phyloP scores from a whole-genome alignment of 2,888 invertebrate species.

The Pyrocoelia pectoralis region DNA sequence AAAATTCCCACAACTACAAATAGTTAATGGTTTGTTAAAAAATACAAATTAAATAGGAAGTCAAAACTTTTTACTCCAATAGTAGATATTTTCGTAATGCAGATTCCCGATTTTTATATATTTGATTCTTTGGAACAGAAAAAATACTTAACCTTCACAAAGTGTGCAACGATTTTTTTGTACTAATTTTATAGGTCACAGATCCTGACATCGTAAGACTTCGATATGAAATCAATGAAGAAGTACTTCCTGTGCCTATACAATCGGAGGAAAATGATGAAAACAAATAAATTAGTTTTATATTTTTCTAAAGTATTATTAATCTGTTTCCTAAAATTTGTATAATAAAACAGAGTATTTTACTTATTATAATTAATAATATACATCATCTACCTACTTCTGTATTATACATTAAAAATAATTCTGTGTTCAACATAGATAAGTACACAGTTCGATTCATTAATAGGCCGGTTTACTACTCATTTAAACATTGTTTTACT shows the following conservation, averaged over 20 bases:
- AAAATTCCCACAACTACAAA: too few relatives aligned
- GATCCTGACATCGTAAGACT: slow-evolving; percentile 41
- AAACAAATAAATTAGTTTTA: not conserved
- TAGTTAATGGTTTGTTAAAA: too few relatives aligned
- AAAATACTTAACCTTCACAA: too few relatives aligned
- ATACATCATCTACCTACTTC: slow-evolving; percentile 15
- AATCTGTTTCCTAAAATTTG: not conserved
- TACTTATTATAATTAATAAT: slow-evolving; percentile 21
- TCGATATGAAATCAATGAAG: slow-evolving; percentile 39
- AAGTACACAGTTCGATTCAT: slow-evolving; percentile 42
- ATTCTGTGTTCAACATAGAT: slow-evolving; percentile 30
- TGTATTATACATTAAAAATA: slow-evolving; percentile 32
- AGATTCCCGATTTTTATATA: too few relatives aligned
- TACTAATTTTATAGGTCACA: slow-evolving; percentile 27
- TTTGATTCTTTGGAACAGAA: too few relatives aligned
- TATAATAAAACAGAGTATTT: slow-evolving; percentile 19
- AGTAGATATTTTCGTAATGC: too few relatives aligned
- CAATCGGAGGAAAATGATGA: slow-evolving; percentile 6
- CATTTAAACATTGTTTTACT: slow-evolving; percentile 22
- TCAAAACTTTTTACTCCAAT: too few relatives aligned
- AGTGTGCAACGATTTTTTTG: too few relatives aligned
- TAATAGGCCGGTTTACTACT: slow-evolving; percentile 48
- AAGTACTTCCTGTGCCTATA: slow-evolving; percentile 3
- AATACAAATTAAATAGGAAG: too few relatives aligned
- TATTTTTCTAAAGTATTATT: not conserved